Evolutionary conservation across 2,888 invertebrate genomes (phyloP), one percentile per base, ranked within the genome.

Genomic region (Synergus laeviventris): DNA sequence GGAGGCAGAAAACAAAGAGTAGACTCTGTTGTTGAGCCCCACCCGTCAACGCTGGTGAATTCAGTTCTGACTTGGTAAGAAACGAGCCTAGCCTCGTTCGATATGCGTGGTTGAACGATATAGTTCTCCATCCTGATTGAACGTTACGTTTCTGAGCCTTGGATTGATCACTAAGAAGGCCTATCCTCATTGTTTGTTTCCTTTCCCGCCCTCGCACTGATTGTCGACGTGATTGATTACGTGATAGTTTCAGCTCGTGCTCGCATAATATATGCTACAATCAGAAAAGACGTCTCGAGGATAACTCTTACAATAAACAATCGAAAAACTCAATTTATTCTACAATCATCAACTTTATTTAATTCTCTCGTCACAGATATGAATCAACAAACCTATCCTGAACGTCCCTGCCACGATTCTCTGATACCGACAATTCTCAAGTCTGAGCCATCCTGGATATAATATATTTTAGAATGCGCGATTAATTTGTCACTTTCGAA

Each of bases 1-100:
- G 75, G 61, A 80, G 74, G 74, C 81, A 81, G 76, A 82, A 84
- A 85, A 84, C 86, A 84, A 84, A 87, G 81, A 78, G 77, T 76
- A 74, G 76, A 76, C 78, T 79, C 59, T 75, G 74, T 81, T 62
- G 73, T 76, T 73, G 75, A 31, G 74, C 18, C 70, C 38, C 18
- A 66, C 59, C 74, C 76, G 61, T 78, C 74, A 76, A 59, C 66
- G 64, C 38, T 74, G 36, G 18, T 56, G 31, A 49, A 62, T 75
- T 54, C 39, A 38, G 38, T 66, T 75, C 61, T 49, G 21, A 56
- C 59, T 64, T 45, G 31, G 31, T 38, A 45, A 45, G 42, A 56
- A 56, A 76, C 24, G 73, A 54, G 18, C 21, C 54, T 31, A 49
- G 49, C 70, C 21, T 73, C n/a, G 4, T 73, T 49, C 42, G 73